These are phyloP conservation scores for Boulengeromyrus knoepffleri DNA, from an alignment of 2,113 vertebrate genomes.

Conservation along the genomic window DNA sequence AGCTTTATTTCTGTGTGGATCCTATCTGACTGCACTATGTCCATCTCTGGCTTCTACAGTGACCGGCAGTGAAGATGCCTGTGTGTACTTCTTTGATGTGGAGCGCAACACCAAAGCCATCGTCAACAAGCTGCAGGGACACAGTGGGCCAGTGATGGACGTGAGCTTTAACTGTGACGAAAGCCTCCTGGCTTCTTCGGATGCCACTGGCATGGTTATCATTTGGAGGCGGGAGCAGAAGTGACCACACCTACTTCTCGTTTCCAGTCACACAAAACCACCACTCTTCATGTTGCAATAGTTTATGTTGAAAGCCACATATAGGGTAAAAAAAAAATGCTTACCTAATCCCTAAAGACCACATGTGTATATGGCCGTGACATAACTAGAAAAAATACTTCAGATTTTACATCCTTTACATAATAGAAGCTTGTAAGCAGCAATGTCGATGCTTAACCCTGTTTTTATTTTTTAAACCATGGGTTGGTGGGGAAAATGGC, in stretches of 20 bases:
- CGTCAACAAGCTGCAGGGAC: slow-evolving; percentile 88
- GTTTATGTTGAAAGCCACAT: slow-evolving; percentile 22
- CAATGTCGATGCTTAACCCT: background rate
- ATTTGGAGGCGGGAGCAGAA: slow-evolving; percentile 90
- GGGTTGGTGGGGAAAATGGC: background rate
- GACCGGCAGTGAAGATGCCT: slow-evolving; percentile 85
- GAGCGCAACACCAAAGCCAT: slow-evolving; percentile 84
- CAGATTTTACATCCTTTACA: background rate
- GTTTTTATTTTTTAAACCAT: background rate
- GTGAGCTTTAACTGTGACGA: slow-evolving; percentile 96
- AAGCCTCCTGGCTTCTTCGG: slow-evolving; percentile 85
- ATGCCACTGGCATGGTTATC: slow-evolving; percentile 87
- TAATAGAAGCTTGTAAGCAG: background rate
- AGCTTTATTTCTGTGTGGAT: background rate
- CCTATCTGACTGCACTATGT: background rate
- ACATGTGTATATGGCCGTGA: background rate
- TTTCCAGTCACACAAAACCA: slow-evolving; percentile 31
- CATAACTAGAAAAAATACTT: background rate
- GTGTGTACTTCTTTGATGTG: slow-evolving; percentile 90
- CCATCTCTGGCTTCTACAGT: slow-evolving; percentile 51
- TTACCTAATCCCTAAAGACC: background rate
- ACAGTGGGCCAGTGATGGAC: slow-evolving; percentile 79
- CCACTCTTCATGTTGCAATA: slow-evolving; percentile 4
- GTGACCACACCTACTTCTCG: slow-evolving; percentile 41
- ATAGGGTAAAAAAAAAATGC: background rate